Conservation (phyloP, 1,140 invertebrate genomes). For the Drosophila fuyamai region DNA sequence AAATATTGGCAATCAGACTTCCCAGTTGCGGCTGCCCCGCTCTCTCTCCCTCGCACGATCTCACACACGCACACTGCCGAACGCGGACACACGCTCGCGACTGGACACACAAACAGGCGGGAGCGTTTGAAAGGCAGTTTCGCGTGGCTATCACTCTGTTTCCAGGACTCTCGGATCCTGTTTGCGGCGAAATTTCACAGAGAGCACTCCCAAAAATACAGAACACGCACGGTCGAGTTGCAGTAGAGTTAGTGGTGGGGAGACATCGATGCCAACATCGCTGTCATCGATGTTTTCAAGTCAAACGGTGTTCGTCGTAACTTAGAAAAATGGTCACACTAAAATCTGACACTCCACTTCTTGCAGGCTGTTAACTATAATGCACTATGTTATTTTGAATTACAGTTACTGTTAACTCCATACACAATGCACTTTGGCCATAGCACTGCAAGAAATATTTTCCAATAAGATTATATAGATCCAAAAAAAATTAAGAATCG, state of each 20-base stretch:
- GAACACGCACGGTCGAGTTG: constrained; percentile 18
- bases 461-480: too few relatives aligned
- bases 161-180: not conserved
- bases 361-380: too few relatives aligned
- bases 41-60: constrained; percentile 2
- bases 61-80: constrained; percentile 25
- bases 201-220: constrained; percentile 6
- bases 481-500: too few relatives aligned
- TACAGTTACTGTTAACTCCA: too few relatives aligned
- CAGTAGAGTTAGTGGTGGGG: not conserved
- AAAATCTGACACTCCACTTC: too few relatives aligned
- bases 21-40: constrained; percentile 20
- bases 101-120: constrained; percentile 6
- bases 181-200: constrained; percentile 16
- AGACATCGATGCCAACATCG: too few relatives aligned
- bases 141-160: not conserved
- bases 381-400: too few relatives aligned
- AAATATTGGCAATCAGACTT: constrained; percentile 20
- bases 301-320: too few relatives aligned
- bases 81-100: constrained; percentile 15
- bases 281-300: too few relatives aligned
- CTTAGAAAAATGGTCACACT: too few relatives aligned
- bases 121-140: constrained; percentile 4
- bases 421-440: too few relatives aligned
- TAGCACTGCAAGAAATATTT: too few relatives aligned